phyloP scores from a whole-genome alignment of 1,140 invertebrate genomes.

The Apis mellifera region DNA sequence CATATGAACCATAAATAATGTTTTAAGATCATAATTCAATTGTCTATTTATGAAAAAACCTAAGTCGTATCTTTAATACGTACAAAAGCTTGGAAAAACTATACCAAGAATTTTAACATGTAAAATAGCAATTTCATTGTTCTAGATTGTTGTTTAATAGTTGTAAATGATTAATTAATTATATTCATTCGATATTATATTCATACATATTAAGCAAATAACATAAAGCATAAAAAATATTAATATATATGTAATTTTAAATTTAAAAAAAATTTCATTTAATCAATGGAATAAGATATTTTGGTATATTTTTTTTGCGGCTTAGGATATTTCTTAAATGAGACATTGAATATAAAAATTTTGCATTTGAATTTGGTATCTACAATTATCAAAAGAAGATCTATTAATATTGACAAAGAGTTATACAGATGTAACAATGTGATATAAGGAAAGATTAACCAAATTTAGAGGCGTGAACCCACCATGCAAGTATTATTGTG shows the following conservation, averaged over 20 bases:
- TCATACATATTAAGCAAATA: slow-evolving; percentile 20
- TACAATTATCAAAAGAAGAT: slow-evolving; percentile 54
- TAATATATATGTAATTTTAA: slow-evolving; percentile 34
- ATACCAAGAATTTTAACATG: slow-evolving; percentile 42
- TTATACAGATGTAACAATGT: slow-evolving; percentile 59
- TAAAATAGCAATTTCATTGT: slow-evolving; percentile 45
- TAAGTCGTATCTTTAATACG: slow-evolving; percentile 54
- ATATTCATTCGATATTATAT: slow-evolving; percentile 5
- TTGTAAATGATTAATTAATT: slow-evolving; percentile 26
- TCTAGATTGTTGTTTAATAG: slow-evolving; percentile 34
- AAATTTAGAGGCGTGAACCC: slow-evolving; percentile 75
- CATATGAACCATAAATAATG: slow-evolving; percentile 61
- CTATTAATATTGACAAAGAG: slow-evolving; percentile 60
- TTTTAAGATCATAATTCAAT: slow-evolving; percentile 64
- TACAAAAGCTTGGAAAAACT: slow-evolving; percentile 29
- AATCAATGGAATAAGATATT: not conserved
- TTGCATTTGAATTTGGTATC: slow-evolving; percentile 71
- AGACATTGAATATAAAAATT: slow-evolving; percentile 63
- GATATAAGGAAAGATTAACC: slow-evolving; percentile 62
- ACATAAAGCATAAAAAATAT: slow-evolving; percentile 5
- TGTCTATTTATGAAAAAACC: slow-evolving; percentile 72
- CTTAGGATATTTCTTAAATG: slow-evolving; percentile 71
- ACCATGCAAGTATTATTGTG: slow-evolving; percentile 81
- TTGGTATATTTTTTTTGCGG: slow-evolving; percentile 35
- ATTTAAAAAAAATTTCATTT: slow-evolving; percentile 14